Base-by-base conservation (phyloP, 2,797 vertebrate species). In the Oreochromis mossambicus region DNA sequence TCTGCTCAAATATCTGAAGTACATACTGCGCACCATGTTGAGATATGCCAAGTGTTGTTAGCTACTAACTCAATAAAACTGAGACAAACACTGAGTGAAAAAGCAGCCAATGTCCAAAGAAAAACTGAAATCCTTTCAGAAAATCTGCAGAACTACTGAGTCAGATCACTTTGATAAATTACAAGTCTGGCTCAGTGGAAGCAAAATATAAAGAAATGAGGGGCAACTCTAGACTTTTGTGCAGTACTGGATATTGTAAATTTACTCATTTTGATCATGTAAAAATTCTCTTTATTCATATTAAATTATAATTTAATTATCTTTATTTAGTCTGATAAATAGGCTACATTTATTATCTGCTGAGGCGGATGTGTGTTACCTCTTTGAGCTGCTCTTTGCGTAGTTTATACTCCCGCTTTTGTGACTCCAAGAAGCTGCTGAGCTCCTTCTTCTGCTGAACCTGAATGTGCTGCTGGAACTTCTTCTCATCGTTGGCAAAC, bases 381-480 rank as follows among this genome's bases (percentile, higher is more conserved):
- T 99, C 98, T 95, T 99, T 99, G 81, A 99, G 97, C 88, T 99
- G 98, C 90, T 99, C 98, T 88, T 99, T 99, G 93, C 98, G 98
- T 50, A 99, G 96, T 92, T 99, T 99, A 91, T 99, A 99, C 90
- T 99, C 98, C 83, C 98, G 96, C 92, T 99, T 99, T 96, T 99
- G 98, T 5, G 98, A 99, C 92, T 99, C 98, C 92, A 98, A 94
- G 92, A 99, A 99, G 95, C 97, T 99, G 93, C 97, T 99, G 75
- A 99, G 94, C 92, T 99, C 98, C 87, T 99, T 99, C 94, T 99
- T 99, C 95, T 99, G 98, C 91, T 99, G 98, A 81, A 97, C 97
- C 94, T 99, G 98, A 89, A 99, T 99, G 95, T 99, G 98, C 90
- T 99, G 98, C 89, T 99, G 98, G 92, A 99, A 99, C 94, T 99